Evolutionary conservation across 1,140 invertebrate species (phyloP).

Genomic region (Drosophila takahashii): DNA sequence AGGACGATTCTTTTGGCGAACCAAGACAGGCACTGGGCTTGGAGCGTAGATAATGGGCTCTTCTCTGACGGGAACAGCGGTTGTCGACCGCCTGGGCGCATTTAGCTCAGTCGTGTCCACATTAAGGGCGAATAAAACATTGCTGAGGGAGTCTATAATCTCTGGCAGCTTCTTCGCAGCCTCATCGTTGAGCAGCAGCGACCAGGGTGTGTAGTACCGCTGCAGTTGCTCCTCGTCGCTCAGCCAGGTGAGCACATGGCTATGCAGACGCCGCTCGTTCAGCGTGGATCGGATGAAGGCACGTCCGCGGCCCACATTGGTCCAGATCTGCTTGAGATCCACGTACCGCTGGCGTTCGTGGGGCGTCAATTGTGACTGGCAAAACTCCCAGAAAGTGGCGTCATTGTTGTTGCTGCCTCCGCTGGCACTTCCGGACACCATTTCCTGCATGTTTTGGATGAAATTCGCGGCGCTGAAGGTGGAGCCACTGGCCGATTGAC

Average conservation of each 20-base stretch:
- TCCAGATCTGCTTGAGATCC: slow-evolving; percentile 90
- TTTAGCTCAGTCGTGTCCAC: slow-evolving; percentile 93
- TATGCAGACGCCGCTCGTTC: slow-evolving; percentile 93
- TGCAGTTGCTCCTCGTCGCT: slow-evolving; percentile 86
- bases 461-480: slow-evolving; percentile 59
- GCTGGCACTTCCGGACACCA: slow-evolving; percentile 61
- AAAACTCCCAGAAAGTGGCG: slow-evolving; percentile 87
- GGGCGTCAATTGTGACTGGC: slow-evolving; percentile 89
- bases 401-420: slow-evolving; percentile 44
- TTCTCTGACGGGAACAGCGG: slow-evolving; percentile 42
- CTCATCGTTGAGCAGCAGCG: slow-evolving; percentile 91
- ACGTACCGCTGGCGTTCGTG: slow-evolving; percentile 93
- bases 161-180: slow-evolving; percentile 90
- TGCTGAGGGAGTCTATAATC: slow-evolving; percentile 91
- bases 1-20: slow-evolving; percentile 28
- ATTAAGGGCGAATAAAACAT: slow-evolving; percentile 93
- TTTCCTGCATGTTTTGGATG: slow-evolving; percentile 80
- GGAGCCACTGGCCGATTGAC: slow-evolving; percentile 48
- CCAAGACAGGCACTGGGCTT: slow-evolving; percentile 68
- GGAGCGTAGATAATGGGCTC: slow-evolving; percentile 86
- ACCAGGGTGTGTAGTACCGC: slow-evolving; percentile 91
- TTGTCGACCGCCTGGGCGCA: slow-evolving; percentile 51
- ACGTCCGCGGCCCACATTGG: slow-evolving; percentile 90
- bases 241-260: slow-evolving; percentile 90
- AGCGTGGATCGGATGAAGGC: slow-evolving; percentile 93